Evolutionary conservation across 2,888 invertebrate genomes (phyloP).

Genomic region (Acronicta psi): DNA sequence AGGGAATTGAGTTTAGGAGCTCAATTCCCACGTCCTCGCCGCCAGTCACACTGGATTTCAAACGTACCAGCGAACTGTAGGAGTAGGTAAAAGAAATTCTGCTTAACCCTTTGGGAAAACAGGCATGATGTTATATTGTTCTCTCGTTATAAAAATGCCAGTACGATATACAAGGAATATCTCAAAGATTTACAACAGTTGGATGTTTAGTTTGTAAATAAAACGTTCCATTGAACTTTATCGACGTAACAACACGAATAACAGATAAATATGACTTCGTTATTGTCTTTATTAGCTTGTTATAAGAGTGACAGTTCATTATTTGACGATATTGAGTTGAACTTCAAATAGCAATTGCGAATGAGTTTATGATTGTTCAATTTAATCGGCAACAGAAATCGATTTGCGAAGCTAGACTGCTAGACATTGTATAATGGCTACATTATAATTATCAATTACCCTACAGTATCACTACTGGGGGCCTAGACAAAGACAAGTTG

Average conservation of each 20-base stretch:
- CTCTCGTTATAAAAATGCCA: constrained; percentile 25
- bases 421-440: constrained; percentile 3
- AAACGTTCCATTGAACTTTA: constrained; percentile 39
- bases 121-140: constrained; percentile 20
- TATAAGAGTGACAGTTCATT: constrained; percentile 49
- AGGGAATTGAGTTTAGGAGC: too few species aligned
- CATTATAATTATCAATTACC: constrained; percentile 7
- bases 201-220: constrained; percentile 17
- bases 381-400: constrained; percentile 36
- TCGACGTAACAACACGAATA: constrained; percentile 26
- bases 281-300: constrained; percentile 50
- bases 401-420: constrained; percentile 13
- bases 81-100: too few species aligned
- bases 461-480: too few species aligned
- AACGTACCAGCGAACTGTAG: too few species aligned
- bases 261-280: constrained; percentile 35
- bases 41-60: too few species aligned
- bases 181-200: constrained; percentile 17
- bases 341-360: constrained; percentile 39
- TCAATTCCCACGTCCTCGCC: too few species aligned
- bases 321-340: constrained; percentile 37
- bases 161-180: constrained; percentile 18
- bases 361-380: constrained; percentile 47
- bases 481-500: too few species aligned
- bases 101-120: too few species aligned